Evolutionary conservation across 2,113 vertebrate species (phyloP).

Genomic region (Sylvilagus bachmani): DNA sequence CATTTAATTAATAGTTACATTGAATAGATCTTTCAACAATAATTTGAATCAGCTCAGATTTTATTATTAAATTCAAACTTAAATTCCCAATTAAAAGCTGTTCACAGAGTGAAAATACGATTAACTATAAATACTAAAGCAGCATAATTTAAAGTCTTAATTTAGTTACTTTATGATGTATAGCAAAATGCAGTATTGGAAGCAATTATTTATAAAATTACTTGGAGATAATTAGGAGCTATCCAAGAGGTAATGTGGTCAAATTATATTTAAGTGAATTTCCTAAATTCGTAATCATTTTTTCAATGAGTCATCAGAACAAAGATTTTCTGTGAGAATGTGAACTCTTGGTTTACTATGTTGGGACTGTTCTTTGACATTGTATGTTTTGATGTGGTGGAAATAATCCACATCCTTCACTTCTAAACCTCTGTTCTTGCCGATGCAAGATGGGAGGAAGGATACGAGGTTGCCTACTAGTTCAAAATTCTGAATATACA

Average conservation of each 20-base stretch:
- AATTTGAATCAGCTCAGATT: constrained; percentile 57
- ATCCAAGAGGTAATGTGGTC: constrained; percentile 46
- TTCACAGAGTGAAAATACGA: constrained; percentile 69
- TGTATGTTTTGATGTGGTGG: background rate
- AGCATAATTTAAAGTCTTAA: constrained; percentile 75
- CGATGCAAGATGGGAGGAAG: background rate
- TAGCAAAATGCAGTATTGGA: constrained; percentile 65
- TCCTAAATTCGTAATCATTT: constrained; percentile 50
- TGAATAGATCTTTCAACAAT: constrained; percentile 55
- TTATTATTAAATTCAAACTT: constrained; percentile 73
- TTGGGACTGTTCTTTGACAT: background rate
- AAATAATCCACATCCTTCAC: background rate
- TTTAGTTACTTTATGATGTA: constrained; percentile 76
- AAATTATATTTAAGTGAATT: constrained; percentile 75
- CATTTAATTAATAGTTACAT: constrained; percentile 64
- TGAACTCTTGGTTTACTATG: background rate
- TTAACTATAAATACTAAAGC: constrained; percentile 74
- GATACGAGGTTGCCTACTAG: background rate
- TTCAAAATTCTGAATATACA: background rate
- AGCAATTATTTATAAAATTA: constrained; percentile 77
- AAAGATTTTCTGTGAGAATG: constrained; percentile 50
- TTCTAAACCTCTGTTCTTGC: background rate
- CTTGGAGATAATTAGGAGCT: constrained; percentile 66
- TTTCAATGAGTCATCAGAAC: constrained; percentile 48
- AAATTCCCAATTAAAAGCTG: constrained; percentile 71